Evolutionary conservation across 2,888 invertebrate species (phyloP), one percentile per base, ranked within the genome.

Genomic region (Exocentrus adspersus): DNA sequence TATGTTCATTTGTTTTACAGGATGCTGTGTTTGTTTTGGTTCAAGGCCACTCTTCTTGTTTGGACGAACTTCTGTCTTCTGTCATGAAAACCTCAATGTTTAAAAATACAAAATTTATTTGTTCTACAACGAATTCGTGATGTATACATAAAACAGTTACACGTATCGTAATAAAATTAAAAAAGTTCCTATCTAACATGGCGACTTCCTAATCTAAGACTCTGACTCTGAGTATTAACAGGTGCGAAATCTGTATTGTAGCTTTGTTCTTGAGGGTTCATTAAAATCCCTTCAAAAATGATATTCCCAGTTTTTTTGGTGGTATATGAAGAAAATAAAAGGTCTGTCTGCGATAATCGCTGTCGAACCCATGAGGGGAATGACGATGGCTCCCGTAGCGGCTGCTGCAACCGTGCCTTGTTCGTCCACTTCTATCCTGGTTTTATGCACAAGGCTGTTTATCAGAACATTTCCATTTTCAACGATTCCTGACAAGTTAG

Each of bases 401-500:
- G 90, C 89, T 1, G 89, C 87, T 0, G 90, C 91, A 3, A 86
- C 81, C 0, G 90, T 90, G 45, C 91, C 91, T 14, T 83, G 79
- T 78, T 91, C 91, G 64, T 88, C 87, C 0, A 91, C 87, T 45
- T 87, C 84, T 76, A 91, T 85, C 73, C 85, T 86, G 0, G 90
- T 88, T 74, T 87, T 88, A 74, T 91, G 91, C 46, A 87, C 77
- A 9, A 91, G 81, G 59, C 84, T 86, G 70, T 84, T 86, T 2
- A 90, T 82, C 59, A 83, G 81, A 0, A 86, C 77, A 0, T 80
- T 73, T 1, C 71, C 67, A 0, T 79, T 78, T 1, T 83, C 80
- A 37, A 86, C 82, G 46, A 90, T 87, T 14, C 85, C 86, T 0
- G 86, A 83, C 0, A 91, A 81, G 73, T 90, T 87, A 0, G 90